Evolutionary conservation across 2,888 invertebrate species (phyloP), one percentile per base, ranked within the genome.

Genomic region (Muscina levida): DNA sequence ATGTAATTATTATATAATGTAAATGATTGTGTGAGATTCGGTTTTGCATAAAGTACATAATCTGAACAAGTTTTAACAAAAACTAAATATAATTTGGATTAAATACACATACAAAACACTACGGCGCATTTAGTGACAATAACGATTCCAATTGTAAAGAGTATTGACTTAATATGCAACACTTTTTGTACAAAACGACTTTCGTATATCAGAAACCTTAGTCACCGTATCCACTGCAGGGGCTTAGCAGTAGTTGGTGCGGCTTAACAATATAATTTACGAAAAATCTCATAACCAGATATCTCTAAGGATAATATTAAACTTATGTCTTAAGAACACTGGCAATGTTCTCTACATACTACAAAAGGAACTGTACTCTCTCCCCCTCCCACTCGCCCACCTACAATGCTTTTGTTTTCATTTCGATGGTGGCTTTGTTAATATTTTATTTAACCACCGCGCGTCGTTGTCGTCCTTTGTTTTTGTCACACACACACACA

Each of bases 401-500:
- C 53, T 11, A 8, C 15, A 10, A 37, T 15, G 15, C 19, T 19
- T 11, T 5, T 22, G 15, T 39, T 11, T 8, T 4, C 62, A 42
- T 19, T 37, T 10, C 22, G 13, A 62, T 42, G 62, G 62, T 62
- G 42, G 13, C 11, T 62, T 42, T 42, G 42, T 62, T 42, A 62
- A 62, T 62, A 62, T 62, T 62, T 62, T 19, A 62, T 62, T 62
- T 39, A 62, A 39, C 3, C 42, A 62, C 19, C 42, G 42, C 22
- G 42, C 62, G 19, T 39, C 62, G n/a, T 62, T 62, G 42, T 37
- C 13, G 62, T 59, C 31, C 22, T 22, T 62, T 11, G n/a, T 59
- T 42, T 67, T 72, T 72, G 37, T 48, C 62, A 65, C 72, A 31
- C 31, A 81, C 81, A 81, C 62, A 65, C 72, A 31, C 31, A 81